phyloP scores from a whole-genome alignment of 1,140 invertebrate species.

The Melipona quadrifasciata region DNA sequence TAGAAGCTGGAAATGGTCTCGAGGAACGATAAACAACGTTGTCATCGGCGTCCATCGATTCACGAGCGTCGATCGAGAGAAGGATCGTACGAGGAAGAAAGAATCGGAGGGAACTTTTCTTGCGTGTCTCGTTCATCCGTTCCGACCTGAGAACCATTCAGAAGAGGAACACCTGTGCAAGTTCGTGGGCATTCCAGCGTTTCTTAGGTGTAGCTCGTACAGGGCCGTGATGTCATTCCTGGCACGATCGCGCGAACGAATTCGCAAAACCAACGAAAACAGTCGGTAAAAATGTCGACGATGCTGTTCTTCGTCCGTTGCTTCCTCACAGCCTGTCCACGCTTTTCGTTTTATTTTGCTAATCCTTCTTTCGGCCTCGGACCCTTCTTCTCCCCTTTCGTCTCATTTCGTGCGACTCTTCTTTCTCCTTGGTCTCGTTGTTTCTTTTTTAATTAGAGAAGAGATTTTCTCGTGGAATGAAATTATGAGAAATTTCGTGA shows the following conservation, averaged over 20 bases:
- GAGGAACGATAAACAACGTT: constrained; percentile 1
- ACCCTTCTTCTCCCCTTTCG: neutral
- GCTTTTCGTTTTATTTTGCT: constrained; percentile 26
- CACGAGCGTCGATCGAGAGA: neutral
- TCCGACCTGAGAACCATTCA: constrained; percentile 56
- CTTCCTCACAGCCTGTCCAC: neutral
- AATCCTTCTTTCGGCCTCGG: neutral
- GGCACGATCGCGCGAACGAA: constrained; percentile 49
- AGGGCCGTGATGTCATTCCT: constrained; percentile 46
- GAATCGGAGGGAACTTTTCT: constrained; percentile 40
- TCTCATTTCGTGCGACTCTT: neutral
- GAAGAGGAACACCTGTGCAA: constrained; percentile 51
- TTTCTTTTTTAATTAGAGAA: neutral
- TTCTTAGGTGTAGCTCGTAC: constrained; percentile 40
- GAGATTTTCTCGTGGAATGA: neutral
- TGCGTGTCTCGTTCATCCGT: constrained; percentile 47
- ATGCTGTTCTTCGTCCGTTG: constrained; percentile 23
- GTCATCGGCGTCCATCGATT: neutral
- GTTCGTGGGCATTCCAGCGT: constrained; percentile 25
- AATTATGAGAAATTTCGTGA: neutral
- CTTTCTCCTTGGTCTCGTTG: neutral
- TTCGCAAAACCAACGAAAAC: constrained; percentile 57
- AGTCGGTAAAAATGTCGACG: constrained; percentile 45
- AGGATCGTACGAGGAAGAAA: neutral
- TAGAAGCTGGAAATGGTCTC: neutral